A percentile compares a stretch with the other conserved stretches of the same genome.
phyloP scores from a whole-genome alignment of 2,797 vertebrate genomes.

The Euthynnus affinis region DNA sequence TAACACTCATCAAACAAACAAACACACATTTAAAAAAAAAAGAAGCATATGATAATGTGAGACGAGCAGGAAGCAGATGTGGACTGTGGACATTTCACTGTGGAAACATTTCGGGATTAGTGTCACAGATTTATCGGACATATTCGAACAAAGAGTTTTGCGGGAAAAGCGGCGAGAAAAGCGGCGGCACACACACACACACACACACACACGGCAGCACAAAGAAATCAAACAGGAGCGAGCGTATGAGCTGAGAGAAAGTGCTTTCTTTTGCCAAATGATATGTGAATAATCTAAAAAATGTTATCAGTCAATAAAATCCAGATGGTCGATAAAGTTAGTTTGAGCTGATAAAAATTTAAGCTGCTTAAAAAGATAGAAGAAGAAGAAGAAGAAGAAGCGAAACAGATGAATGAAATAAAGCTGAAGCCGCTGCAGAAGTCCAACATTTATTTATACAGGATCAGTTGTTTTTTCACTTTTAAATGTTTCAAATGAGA shows the following conservation, averaged over 20 bases:
- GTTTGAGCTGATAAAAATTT: accelerated
- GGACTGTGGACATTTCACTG: too few species aligned
- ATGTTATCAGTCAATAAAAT: background rate
- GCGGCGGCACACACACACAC: too few species aligned
- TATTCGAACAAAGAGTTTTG: background rate
- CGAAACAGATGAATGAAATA: background rate
- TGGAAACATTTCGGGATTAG: too few species aligned
- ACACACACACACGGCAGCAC: too few species aligned
- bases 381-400: background rate
- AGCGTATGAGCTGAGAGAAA: background rate
- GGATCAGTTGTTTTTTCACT: too few species aligned
- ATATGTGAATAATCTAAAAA: background rate
- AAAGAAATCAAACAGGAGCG: background rate
- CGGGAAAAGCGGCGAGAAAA: too few species aligned
- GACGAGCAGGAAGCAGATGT: constrained; percentile 22
- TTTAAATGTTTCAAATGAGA: too few species aligned
- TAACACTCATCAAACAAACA: background rate
- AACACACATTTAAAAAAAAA: background rate
- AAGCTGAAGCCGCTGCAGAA: constrained; percentile 16
- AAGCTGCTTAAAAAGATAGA: background rate
- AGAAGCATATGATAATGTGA: background rate
- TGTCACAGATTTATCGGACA: background rate
- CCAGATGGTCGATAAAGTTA: background rate
- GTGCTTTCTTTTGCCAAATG: background rate
- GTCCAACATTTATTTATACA: background rate